A percentile compares a stretch with the other conserved stretches of the same genome.
These are phyloP conservation scores for Tipula unca DNA, from an alignment of 2,888 invertebrate species.

Conservation along the genomic window DNA sequence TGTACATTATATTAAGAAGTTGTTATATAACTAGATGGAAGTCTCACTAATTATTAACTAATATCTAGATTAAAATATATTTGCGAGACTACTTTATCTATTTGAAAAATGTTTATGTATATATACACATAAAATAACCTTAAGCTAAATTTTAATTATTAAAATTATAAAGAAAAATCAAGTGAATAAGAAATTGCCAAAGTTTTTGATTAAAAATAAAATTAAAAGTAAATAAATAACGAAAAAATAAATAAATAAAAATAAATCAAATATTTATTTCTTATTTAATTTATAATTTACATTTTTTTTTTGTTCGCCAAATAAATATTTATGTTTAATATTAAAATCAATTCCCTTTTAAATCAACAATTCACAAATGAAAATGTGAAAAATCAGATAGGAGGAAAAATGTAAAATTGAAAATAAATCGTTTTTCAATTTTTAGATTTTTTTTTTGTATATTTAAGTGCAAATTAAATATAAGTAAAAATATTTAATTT, in stretches of 20 bases:
- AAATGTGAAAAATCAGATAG: background rate
- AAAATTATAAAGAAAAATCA: background rate
- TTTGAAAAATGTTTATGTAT: background rate
- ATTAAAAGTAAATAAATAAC: constrained; percentile 1
- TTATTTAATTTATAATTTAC: constrained; percentile 1
- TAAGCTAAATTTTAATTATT: background rate
- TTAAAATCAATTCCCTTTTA: constrained; percentile 14
- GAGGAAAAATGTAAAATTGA: background rate
- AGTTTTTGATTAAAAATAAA: background rate
- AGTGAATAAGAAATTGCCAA: background rate
- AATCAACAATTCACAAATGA: background rate
- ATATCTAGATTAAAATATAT: background rate
- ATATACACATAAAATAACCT: background rate
- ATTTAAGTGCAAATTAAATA: constrained; percentile 14
- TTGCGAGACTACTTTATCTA: background rate
- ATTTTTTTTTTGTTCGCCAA: background rate
- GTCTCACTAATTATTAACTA: background rate
- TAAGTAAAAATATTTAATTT: constrained; percentile 14
- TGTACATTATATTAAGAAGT: background rate
- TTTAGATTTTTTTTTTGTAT: background rate
- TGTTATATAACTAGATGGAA: too few relatives aligned
- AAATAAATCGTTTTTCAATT: constrained; percentile 8
- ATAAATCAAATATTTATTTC: constrained; percentile 14
- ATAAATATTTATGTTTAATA: constrained; percentile 14
- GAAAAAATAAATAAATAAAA: background rate